phyloP scores from a whole-genome alignment of 2,888 invertebrate genomes.

The Temnothorax rugatulus region DNA sequence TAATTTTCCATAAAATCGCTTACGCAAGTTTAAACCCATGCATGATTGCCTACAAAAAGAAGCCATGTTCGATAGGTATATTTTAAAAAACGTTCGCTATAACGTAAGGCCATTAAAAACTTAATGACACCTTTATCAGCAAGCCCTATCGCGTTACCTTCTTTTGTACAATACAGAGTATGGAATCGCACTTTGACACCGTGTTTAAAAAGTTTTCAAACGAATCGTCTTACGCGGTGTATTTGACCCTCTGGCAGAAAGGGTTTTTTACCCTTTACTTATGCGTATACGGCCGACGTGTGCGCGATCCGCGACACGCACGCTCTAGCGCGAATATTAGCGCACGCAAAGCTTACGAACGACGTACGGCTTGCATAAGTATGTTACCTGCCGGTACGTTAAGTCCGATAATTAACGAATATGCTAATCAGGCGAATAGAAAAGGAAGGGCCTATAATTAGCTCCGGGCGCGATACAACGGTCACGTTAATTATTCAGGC shows the following conservation, averaged over 20 bases:
- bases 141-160: constrained; percentile 27
- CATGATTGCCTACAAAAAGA: constrained; percentile 44
- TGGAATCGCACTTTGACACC: constrained; percentile 22
- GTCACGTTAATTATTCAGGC: constrained; percentile 83
- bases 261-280: constrained; percentile 57
- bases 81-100: constrained; percentile 37
- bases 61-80: constrained; percentile 22
- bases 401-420: constrained; percentile 83
- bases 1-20: constrained; percentile 46
- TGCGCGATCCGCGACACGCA: constrained; percentile 69
- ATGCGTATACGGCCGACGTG: constrained; percentile 43
- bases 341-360: constrained; percentile 72
- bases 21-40: constrained; percentile 36
- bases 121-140: constrained; percentile 53
- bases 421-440: constrained; percentile 82
- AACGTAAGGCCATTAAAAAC: constrained; percentile 52
- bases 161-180: constrained; percentile 16
- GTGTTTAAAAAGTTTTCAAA: constrained; percentile 41
- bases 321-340: constrained; percentile 69
- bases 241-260: constrained; percentile 44
- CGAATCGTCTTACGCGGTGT: constrained; percentile 51
- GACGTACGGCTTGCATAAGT: constrained; percentile 57
- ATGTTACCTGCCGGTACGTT: constrained; percentile 58
- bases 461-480: constrained; percentile 79
- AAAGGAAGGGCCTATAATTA: constrained; percentile 82